A percentile compares a stretch with the other conserved stretches of the same genome.
Conservation (phyloP, 2,888 invertebrate species). For the Apomyelois bistriatella region DNA sequence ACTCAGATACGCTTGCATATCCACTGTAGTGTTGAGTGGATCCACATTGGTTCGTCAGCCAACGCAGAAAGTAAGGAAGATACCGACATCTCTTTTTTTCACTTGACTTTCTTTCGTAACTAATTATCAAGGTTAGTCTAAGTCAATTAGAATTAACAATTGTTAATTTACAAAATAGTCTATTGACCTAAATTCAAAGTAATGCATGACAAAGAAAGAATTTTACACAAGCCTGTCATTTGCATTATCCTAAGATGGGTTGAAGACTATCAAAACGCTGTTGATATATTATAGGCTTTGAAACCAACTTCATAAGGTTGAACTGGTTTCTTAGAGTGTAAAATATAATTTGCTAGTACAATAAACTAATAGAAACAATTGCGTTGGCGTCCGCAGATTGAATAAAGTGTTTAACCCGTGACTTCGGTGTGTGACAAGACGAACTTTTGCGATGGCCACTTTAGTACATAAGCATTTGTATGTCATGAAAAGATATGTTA, state of each 20-base stretch:
- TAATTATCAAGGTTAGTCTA: background rate
- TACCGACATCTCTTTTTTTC: too few relatives aligned
- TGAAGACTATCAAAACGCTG: conserved; percentile 17
- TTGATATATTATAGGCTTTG: conserved; percentile 28
- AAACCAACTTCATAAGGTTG: conserved; percentile 33
- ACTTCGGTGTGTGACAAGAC: conserved; percentile 27
- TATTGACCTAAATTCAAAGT: conserved; percentile 30
- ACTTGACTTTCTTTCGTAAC: too few relatives aligned
- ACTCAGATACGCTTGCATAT: too few relatives aligned
- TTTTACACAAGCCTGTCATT: background rate
- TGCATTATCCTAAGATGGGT: conserved; percentile 28
- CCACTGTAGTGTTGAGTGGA: too few relatives aligned
- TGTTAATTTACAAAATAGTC: conserved; percentile 30
- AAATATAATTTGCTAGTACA: conserved; percentile 27
- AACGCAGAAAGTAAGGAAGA: too few relatives aligned
- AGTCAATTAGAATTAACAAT: background rate
- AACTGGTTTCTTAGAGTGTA: conserved; percentile 24
- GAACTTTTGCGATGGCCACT: conserved; percentile 6
- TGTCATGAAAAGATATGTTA: too few relatives aligned
- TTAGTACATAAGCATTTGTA: conserved; percentile 6
- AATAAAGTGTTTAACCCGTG: conserved; percentile 67
- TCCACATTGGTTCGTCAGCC: too few relatives aligned
- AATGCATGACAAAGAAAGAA: conserved; percentile 16
- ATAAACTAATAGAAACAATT: conserved; percentile 61
- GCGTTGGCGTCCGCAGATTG: conserved; percentile 66